Evolutionary conservation across 2,888 invertebrate species (phyloP), one percentile per base, ranked within the genome.

Genomic region (Thecocarcelia acutangulata): DNA sequence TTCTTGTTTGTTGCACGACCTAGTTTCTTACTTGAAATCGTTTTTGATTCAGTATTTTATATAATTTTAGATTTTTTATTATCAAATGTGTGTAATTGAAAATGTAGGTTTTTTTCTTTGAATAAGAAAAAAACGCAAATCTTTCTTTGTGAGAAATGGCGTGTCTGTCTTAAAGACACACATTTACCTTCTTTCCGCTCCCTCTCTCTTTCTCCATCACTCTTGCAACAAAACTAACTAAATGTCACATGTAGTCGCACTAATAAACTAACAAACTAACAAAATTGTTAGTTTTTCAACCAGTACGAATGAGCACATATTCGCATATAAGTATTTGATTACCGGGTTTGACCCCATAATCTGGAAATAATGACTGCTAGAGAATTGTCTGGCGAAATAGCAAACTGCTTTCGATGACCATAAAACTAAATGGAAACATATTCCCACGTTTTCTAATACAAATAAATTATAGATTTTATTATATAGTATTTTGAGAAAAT

Each of bases 371-470:
- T 78, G 74, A 82, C 61, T 75, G 82, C 66, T 75, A 61, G 70
- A 77, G 56, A 75, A 72, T 75, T 72, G 80, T 48, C 63, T 58
- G 17, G 48, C 40, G 28, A 37, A 59, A 50, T 37, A 44, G 19
- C 5, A 21, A 21, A 44, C 12, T 54, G 52, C 17, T 21, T 28
- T 42, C n/a, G 15, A 15, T 75, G 75, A 40, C 44, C 68, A 69
- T 15, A 37, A 54, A 37, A 80, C 44, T 9, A 33, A 19, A 44
- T 56, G 28, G 28, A 21, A 24, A 33, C 24, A 13, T 28, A 50
- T 82, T 82, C 82, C 82, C 82, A 82, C 82, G 82, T 75, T 82
- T 75, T 75, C 74, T 64, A 68, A 75, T 66, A 46, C 40, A 63
- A 42, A 76, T 61, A 63, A 42, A 76, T 61, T 59, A 44, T 61